Percentiles rank a stretch among this genome's conserved stretches.
phyloP scores from a whole-genome alignment of 2,113 vertebrate genomes.

The Nicator chloris region DNA sequence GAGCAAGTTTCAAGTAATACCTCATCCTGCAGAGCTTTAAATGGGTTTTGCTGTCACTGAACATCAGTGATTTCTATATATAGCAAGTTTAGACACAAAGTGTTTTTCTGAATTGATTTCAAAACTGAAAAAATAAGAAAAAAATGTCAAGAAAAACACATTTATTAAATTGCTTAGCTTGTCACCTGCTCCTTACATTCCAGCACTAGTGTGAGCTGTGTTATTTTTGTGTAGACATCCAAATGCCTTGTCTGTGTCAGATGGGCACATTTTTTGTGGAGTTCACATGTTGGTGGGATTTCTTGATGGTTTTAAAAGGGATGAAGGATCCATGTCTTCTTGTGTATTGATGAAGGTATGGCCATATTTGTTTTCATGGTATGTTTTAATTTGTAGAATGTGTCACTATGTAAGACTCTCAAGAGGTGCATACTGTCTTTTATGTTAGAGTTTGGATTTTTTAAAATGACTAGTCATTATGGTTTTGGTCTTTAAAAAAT shows the following conservation, averaged over 20 bases:
- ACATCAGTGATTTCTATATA: neutral
- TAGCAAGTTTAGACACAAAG: neutral
- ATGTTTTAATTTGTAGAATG: neutral
- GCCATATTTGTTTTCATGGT: neutral
- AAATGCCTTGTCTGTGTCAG: neutral
- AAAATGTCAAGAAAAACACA: neutral
- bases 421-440: neutral
- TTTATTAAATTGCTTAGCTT: neutral
- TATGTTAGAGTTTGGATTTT: neutral
- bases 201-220: neutral
- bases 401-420: neutral
- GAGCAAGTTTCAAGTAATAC: neutral
- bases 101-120: neutral
- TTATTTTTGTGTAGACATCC: neutral
- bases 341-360: neutral
- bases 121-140: neutral
- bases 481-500: neutral
- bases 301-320: neutral
- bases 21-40: neutral
- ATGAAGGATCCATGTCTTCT: neutral
- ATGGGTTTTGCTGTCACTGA: neutral
- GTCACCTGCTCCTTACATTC: neutral
- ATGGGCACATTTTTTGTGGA: neutral
- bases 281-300: neutral
- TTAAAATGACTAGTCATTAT: neutral